Base-by-base conservation (phyloP, 2,888 invertebrate species). In the Eumerus sabulonum region DNA sequence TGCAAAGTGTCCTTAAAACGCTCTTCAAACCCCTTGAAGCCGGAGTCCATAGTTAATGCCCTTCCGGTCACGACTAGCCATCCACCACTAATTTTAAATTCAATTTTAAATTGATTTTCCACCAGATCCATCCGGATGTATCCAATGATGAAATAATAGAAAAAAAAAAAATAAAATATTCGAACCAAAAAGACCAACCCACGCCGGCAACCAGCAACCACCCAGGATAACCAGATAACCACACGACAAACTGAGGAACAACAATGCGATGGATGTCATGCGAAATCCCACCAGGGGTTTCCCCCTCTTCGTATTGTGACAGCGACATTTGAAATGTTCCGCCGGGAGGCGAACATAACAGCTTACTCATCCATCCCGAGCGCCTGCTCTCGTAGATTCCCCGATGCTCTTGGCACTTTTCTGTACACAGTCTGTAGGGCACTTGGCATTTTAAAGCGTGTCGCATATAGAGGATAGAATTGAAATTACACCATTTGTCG, bases 71-170 rank as follows among this genome's bases (percentile, higher is more conserved):
- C 59, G 68, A 63, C 68, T 64, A 74, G 67, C 67, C 74, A 68
- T 56, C 45, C 79, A 40, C 68, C 79, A 79, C 74, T 79, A 79
- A 74, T 68, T 79, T 79, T 68, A 68, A 79, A 73, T 74, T 79
- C 63, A 74, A 79, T 79, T 79, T 68, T 54, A 68, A 79, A 79
- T 73, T 79, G 73, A 79, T 79, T 79, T 64, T 63, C 63, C 53
- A 36, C 44, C 59, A 64, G 38, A 48, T 59, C 62, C 66, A 73
- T 40, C 63, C 57, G 38, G 51, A 51, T 62, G 72, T 62, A 67
- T 66, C 67, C 63, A 68, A 67, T 14, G 56, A 51, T 60, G 27
- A 66, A 76, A 38, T 27, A 66, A 27, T 27, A 27, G 7, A 27
- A 27, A 27, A 27, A 4, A 27, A 27, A 27, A 4, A 27, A 27